Conservation (phyloP, 2,797 vertebrate genomes). For the Phataginus tetradactyla region DNA sequence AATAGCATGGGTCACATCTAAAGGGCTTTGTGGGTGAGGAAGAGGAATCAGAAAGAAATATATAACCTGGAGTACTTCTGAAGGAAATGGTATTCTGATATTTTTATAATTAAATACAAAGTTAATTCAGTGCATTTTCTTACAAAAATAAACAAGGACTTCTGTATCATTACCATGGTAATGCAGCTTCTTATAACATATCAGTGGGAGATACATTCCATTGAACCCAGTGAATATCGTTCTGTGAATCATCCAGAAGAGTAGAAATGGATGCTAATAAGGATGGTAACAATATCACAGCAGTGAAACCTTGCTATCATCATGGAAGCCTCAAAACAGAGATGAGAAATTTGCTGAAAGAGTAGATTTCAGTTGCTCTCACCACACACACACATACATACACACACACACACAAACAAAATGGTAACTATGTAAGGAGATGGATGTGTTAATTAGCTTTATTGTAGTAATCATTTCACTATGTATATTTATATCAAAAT, state of each 20-base stretch:
- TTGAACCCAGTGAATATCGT: background rate
- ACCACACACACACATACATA: background rate
- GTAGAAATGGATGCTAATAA: conserved; percentile 27
- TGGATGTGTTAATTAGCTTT: background rate
- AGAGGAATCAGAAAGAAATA: background rate
- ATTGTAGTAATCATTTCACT: background rate
- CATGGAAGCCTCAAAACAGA: conserved; percentile 34
- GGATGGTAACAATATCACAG: background rate
- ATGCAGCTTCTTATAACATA: background rate
- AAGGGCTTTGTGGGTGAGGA: background rate
- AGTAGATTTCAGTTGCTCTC: background rate
- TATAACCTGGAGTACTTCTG: background rate
- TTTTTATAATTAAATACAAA: conserved; percentile 46
- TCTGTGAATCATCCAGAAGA: conserved; percentile 31
- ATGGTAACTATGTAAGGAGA: background rate
- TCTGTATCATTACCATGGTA: background rate
- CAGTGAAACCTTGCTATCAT: background rate
- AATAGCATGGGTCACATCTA: background rate
- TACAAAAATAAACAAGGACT: conserved; percentile 17
- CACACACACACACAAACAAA: background rate
- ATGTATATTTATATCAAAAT: background rate
- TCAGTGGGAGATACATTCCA: background rate
- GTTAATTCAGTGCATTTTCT: background rate
- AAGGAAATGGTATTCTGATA: conserved; percentile 15
- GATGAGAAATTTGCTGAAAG: background rate